Evolutionary conservation across 2,113 vertebrate genomes (phyloP).

Genomic region (Neodon shergylaensis): DNA sequence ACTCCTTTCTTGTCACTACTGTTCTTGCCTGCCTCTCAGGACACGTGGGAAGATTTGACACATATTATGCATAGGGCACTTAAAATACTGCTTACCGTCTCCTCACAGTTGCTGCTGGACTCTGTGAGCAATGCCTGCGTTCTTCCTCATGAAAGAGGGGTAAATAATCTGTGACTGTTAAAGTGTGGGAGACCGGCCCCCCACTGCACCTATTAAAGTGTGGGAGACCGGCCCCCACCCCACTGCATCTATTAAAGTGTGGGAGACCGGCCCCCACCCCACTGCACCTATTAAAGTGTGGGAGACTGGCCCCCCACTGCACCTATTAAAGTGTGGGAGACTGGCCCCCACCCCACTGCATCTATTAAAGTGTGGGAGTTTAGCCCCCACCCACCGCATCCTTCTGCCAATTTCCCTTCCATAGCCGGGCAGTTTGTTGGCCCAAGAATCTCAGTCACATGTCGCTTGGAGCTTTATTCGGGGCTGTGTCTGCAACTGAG

Average conservation of each 20-base stretch:
- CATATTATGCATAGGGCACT: neutral
- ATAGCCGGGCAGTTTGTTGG: no score
- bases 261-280: neutral
- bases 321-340: neutral
- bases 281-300: no score
- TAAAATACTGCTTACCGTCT: neutral
- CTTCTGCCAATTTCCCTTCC: neutral
- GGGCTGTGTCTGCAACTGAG: neutral
- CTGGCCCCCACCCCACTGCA: no score
- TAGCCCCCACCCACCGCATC: no score
- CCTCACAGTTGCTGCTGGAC: neutral
- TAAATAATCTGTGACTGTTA: neutral
- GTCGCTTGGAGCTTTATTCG: fast-evolving
- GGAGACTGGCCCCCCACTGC: no score
- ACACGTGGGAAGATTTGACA: neutral
- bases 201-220: neutral
- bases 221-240: neutral
- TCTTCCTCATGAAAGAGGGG: neutral
- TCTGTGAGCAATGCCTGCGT: neutral
- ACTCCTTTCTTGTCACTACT: neutral
- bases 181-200: no score
- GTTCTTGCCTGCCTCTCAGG: neutral
- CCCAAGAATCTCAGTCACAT: fast-evolving
- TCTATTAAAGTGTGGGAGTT: no score
- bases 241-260: neutral